These are phyloP conservation scores for Cheilosia vulpina DNA, from an alignment of 2,888 invertebrate species.

Conservation along the genomic window DNA sequence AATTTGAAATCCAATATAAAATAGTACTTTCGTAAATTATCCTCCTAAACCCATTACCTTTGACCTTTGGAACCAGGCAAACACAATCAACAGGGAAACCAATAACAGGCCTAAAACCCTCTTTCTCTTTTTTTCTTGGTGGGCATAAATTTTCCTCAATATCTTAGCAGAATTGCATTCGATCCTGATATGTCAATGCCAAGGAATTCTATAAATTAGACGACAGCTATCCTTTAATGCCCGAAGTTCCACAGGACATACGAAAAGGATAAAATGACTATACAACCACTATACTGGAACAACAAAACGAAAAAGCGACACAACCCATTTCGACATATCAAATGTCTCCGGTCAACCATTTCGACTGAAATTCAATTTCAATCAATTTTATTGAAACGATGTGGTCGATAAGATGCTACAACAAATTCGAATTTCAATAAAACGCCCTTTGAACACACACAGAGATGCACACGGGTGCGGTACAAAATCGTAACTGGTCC, in stretches of 20 bases:
- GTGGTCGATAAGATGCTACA: conserved; percentile 72
- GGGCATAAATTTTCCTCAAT: conserved; percentile 33
- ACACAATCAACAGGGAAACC: background rate
- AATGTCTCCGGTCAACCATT: conserved; percentile 70
- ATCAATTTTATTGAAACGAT: conserved; percentile 74
- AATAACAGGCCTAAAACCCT: background rate
- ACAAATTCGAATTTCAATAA: conserved; percentile 68
- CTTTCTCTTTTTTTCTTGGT: background rate
- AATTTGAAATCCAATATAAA: no score
- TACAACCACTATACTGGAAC: conserved; percentile 1
- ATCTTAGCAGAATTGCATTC: conserved; percentile 48
- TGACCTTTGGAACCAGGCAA: no score
- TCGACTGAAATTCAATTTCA: conserved; percentile 74
- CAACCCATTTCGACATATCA: conserved; percentile 64
- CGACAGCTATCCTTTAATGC: conserved; percentile 7
- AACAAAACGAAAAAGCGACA: conserved; percentile 14
- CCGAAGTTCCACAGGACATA: background rate
- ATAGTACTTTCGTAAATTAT: no score
- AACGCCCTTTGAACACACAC: conserved; percentile 50
- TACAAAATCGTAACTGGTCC: conserved; percentile 25
- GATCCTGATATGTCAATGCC: conserved; percentile 51
- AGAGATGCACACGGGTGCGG: background rate
- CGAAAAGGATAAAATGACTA: background rate
- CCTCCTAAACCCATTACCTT: no score
- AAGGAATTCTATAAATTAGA: conserved; percentile 52